A percentile compares a stretch with the other conserved stretches of the same genome.
These are phyloP conservation scores for Takifugu bimaculatus DNA, from an alignment of 2,113 vertebrate species.

Conservation along the genomic window DNA sequence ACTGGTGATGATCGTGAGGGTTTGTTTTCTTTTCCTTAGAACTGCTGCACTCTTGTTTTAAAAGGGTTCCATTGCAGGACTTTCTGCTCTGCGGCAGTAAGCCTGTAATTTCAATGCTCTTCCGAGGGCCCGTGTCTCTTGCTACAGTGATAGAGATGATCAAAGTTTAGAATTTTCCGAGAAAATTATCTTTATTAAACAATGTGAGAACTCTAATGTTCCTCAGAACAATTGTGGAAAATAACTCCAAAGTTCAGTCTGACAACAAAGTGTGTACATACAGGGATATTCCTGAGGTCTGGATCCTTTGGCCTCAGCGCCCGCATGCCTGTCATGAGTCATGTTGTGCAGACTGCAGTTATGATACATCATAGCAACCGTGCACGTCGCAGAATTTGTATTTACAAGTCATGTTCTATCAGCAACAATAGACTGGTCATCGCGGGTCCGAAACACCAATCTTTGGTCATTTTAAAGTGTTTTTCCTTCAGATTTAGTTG, in stretches of 20 bases:
- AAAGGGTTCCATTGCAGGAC: constrained; percentile 34
- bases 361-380: not conserved
- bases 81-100: constrained; percentile 36
- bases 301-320: constrained; percentile 14
- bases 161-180: constrained; percentile 70
- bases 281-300: constrained; percentile 22
- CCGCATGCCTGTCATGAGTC: not conserved
- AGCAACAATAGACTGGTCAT: not conserved
- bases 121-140: constrained; percentile 34
- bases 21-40: constrained; percentile 40
- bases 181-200: constrained; percentile 60
- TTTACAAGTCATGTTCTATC: not conserved
- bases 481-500: too few relatives aligned
- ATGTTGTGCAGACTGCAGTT: not conserved
- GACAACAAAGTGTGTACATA: constrained; percentile 29
- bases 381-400: not conserved
- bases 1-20: constrained; percentile 52
- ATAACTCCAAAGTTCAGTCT: constrained; percentile 40
- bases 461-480: too few relatives aligned
- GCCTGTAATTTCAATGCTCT: constrained; percentile 31
- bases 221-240: constrained; percentile 44
- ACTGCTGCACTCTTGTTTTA: constrained; percentile 26
- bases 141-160: constrained; percentile 51
- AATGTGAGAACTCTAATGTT: too few relatives aligned
- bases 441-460: too few relatives aligned